Evolutionary conservation across 1,140 invertebrate genomes (phyloP), one percentile per base, ranked within the genome.

Genomic region (Lordiphosa stackelbergi): DNA sequence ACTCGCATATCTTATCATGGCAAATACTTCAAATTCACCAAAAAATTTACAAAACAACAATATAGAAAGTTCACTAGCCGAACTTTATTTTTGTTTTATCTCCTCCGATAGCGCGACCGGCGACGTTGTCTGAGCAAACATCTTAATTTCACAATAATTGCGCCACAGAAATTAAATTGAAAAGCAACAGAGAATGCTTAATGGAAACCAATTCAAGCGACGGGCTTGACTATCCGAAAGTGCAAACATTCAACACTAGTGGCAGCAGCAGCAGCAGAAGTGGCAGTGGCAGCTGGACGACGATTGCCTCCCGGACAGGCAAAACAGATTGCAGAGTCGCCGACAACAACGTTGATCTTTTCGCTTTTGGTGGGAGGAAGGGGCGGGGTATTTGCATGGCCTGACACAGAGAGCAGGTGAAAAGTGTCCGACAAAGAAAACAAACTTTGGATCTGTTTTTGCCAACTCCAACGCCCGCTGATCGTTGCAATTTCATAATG

Each of bases 131-230:
- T 65, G 22, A 31, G 24, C 53, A 78, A 78, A 81, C 74, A 81
- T 60, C 75, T 81, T 71, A 81, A 79, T 79, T 78, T 81, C 74
- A 71, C 70, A 79, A 79, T 79, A 74, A 79, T 81, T 79, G 66
- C 66, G 55, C 60, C 66, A 57, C 59, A 16, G 41, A 59, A 53
- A 61, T 61, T 42, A 81, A 79, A 81, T 75, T 81, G 71, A 79
- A 79, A 74, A 70, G 49, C 54, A 53, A 66, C 38, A 43, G 62
- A 61, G 19, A 46, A 53, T 48, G 51, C 43, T 46, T 58, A 66
- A 68, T 68, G 47, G 65, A 37, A 47, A 60, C 46, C 55, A 75
- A 75, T 62, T 62, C 43, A 46, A 37, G 47, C 37, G 51, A 55
- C 45, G 36, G 34, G 49, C 36, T 38, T 3, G 28, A 45, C 51